A percentile compares a stretch with the other conserved stretches of the same genome.
phyloP scores from a whole-genome alignment of 64 coral and sea anemone genomes.

The Exaiptasia diaphana region DNA sequence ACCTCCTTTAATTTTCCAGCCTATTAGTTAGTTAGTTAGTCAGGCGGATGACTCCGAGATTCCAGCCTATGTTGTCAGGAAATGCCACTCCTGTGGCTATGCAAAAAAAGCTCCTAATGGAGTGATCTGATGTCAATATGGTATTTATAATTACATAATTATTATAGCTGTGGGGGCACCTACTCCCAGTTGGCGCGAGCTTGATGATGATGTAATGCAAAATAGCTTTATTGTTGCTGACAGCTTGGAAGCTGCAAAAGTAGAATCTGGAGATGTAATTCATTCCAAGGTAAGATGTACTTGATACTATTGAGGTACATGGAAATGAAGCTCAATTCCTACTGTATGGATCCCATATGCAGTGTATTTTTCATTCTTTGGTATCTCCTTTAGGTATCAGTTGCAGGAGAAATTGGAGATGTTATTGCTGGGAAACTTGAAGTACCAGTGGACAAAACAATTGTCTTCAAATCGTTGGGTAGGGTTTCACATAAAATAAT shows the following conservation, averaged over 20 bases:
- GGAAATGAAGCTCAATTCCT: too few species aligned
- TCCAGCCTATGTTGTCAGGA: too few species aligned
- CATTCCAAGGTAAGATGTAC: conserved; percentile 61
- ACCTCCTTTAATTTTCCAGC: too few species aligned
- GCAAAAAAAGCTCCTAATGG: too few species aligned
- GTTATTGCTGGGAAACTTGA: conserved; percentile 70
- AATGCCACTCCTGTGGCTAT: too few species aligned
- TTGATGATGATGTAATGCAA: conserved; percentile 81
- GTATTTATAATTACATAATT: too few species aligned
- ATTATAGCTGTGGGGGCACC: conserved; percentile 73
- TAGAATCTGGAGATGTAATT: conserved; percentile 85
- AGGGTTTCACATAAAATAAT: too few species aligned
- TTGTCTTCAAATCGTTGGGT: conserved; percentile 85
- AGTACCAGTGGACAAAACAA: conserved; percentile 59
- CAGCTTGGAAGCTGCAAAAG: conserved; percentile 56
- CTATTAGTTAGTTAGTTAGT: too few species aligned
- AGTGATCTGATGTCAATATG: too few species aligned
- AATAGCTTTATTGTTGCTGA: conserved; percentile 77
- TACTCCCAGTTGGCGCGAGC: conserved; percentile 56
- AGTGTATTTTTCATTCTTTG: too few species aligned
- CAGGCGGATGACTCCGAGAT: too few species aligned
- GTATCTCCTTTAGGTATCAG: conserved; percentile 58
- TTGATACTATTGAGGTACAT: neutral
- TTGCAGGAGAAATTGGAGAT: conserved; percentile 83
- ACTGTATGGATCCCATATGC: too few species aligned